Evolutionary conservation across 2,797 vertebrate species (phyloP), one percentile per base, ranked within the genome.

Genomic region (Pipistrellus kuhlii): DNA sequence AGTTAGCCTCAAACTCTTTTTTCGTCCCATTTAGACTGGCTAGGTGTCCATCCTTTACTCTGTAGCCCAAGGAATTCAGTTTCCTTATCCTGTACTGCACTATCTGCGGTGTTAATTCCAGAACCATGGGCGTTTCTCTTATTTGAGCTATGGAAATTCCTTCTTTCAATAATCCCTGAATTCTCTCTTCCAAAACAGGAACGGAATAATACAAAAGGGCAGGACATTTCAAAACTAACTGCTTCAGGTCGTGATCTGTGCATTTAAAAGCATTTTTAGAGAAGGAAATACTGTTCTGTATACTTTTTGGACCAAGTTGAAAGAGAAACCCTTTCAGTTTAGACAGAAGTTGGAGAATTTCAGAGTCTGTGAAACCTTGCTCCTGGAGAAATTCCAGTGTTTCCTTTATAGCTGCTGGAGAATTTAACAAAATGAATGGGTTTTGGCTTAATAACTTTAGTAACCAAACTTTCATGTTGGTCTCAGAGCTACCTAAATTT

Each of bases 371-470:
- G 97, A 99, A 99, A 88, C 98, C 98, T 75, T 96, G 97, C 88
- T 98, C 97, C 75, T 98, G 98, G 84, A 99, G 98, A 97, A 99
- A 99, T 73, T 96, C 96, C 89, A 99, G 85, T 91, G 99, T 99
- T 62, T 99, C 98, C 64, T 95, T 96, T 88, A 99, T 96, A 44
- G 97, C 62, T 0, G 97, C 95, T 1, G 99, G 97, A 17, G 98
- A 97, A 88, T 98, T 99, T 92, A 99, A 98, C 91, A 99, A 98
- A 95, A 99, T 98, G 96, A 99, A 99, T 1, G 99, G 99, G 96
- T 99, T 99, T 97, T 99, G 99, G 97, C 98, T 99, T 95, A 99
- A 97, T 91, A 99, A 97, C 97, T 99, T 99, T 92, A 99, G 98
- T 80, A 99, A 98, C 99, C 99, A 99, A 85, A 98, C 97, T 96